Evolutionary conservation across 2,888 invertebrate species (phyloP).

Genomic region (Heliconius ismenius): DNA sequence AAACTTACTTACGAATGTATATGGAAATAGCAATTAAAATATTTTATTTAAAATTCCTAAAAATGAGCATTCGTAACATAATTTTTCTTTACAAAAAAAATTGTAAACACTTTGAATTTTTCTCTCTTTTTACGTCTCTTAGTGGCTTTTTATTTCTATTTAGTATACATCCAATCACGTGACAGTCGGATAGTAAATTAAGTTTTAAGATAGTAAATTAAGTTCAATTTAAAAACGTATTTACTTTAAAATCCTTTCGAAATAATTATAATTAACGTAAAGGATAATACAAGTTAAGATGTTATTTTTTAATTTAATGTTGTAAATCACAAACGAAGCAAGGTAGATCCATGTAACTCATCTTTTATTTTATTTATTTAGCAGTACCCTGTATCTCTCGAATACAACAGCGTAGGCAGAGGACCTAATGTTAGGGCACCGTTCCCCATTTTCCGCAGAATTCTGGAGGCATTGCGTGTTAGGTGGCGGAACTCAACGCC

Average conservation of each 20-base stretch:
- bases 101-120: conserved; percentile 5
- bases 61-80: neutral
- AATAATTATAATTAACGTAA: conserved; percentile 14
- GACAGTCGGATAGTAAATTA: conserved; percentile 30
- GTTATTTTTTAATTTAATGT: neutral
- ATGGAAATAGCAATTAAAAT: too few species aligned
- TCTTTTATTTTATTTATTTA: too few species aligned
- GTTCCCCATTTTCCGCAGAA: too few species aligned
- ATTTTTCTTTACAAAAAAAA: neutral
- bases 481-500: too few species aligned
- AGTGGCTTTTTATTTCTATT: neutral
- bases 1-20: too few species aligned
- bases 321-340: neutral
- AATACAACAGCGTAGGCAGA: too few species aligned
- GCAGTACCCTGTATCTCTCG: too few species aligned
- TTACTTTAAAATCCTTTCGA: conserved; percentile 16
- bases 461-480: too few species aligned
- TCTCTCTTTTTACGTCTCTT: neutral
- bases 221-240: conserved; percentile 23
- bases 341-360: neutral
- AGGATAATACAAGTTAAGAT: neutral
- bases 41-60: too few species aligned
- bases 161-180: conserved; percentile 3
- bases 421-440: too few species aligned
- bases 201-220: conserved; percentile 32